A percentile compares a stretch with the other conserved stretches of the same genome.
phyloP scores from a whole-genome alignment of 1,140 invertebrate species.

The Drosophila persimilis region DNA sequence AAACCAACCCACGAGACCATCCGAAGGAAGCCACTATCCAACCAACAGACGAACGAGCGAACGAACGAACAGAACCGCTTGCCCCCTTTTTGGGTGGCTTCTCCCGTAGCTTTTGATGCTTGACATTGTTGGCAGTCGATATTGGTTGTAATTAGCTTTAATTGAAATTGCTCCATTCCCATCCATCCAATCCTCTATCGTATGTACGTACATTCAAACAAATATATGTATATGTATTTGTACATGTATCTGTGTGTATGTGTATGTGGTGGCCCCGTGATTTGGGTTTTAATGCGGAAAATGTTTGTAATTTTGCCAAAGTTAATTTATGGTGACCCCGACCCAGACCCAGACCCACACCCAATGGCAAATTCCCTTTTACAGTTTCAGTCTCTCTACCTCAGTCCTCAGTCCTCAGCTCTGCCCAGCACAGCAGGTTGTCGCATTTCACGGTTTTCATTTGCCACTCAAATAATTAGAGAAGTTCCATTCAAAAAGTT shows the following conservation, averaged over 20 bases:
- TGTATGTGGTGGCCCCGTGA: slow-evolving; percentile 41
- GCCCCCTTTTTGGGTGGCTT: slow-evolving; percentile 38
- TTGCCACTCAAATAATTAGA: slow-evolving; percentile 65
- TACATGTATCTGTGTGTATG: slow-evolving; percentile 2
- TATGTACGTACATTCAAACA: too few relatives aligned
- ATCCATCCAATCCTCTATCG: slow-evolving; percentile 34
- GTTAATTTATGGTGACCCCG: slow-evolving; percentile 73
- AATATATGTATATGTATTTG: not conserved
- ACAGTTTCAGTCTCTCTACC: slow-evolving; percentile 10
- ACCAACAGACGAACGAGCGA: not conserved
- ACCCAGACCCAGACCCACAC: slow-evolving; percentile 7
- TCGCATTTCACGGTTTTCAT: slow-evolving; percentile 37
- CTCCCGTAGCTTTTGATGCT: slow-evolving; percentile 60
- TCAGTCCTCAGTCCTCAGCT: not conserved
- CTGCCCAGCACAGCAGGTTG: not conserved
- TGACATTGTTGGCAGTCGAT: slow-evolving; percentile 81
- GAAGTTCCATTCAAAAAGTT: slow-evolving; percentile 43
- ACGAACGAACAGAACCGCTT: slow-evolving; percentile 10
- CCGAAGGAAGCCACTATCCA: slow-evolving; percentile 14
- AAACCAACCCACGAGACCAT: slow-evolving; percentile 21
- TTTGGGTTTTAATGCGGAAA: slow-evolving; percentile 77
- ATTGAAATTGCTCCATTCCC: slow-evolving; percentile 78
- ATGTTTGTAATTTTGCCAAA: slow-evolving; percentile 77
- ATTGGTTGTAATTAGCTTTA: slow-evolving; percentile 82
- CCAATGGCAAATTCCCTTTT: slow-evolving; percentile 1